A percentile compares a stretch with the other conserved stretches of the same genome.
Evolutionary conservation across 2,797 vertebrate genomes (phyloP).

Genomic region (Meda fulgida): DNA sequence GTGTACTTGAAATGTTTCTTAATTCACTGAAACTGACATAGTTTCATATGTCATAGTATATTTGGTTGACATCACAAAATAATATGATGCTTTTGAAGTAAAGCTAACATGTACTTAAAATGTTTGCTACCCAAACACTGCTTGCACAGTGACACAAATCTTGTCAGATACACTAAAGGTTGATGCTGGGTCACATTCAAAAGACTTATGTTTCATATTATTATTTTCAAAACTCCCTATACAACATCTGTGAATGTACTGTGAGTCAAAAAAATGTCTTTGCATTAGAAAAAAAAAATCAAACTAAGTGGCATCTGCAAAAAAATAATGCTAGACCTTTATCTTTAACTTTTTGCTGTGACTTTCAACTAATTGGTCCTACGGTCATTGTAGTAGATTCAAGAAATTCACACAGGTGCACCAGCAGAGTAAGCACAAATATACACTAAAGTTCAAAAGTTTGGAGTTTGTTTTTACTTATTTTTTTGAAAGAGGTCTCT

Average conservation of each 20-base stretch:
- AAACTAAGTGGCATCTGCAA: not conserved
- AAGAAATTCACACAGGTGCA: not conserved
- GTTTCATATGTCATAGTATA: not conserved
- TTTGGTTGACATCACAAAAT: not conserved
- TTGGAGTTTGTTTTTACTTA: not conserved
- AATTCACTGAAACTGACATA: constrained; percentile 10
- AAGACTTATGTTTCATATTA: not conserved
- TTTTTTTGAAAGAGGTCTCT: not conserved
- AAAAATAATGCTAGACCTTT: not conserved
- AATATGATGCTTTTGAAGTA: constrained; percentile 23
- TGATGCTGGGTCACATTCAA: not conserved
- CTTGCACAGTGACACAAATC: not conserved
- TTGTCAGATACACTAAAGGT: not conserved
- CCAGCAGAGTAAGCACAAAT: not conserved
- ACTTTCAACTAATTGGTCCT: not conserved
- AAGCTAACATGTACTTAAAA: not conserved
- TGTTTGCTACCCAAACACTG: constrained; percentile 17
- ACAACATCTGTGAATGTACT: constrained; percentile 45
- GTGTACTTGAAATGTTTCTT: constrained; percentile 20
- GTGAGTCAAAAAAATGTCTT: not conserved
- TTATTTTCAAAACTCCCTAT: not conserved
- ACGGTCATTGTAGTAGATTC: not conserved
- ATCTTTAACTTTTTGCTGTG: not conserved
- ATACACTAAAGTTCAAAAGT: not conserved
- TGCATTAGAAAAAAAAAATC: not conserved